Percentiles rank a stretch among this genome's conserved stretches.
phyloP scores from a whole-genome alignment of 2,113 vertebrate species.

The Lipotes vexillifer region DNA sequence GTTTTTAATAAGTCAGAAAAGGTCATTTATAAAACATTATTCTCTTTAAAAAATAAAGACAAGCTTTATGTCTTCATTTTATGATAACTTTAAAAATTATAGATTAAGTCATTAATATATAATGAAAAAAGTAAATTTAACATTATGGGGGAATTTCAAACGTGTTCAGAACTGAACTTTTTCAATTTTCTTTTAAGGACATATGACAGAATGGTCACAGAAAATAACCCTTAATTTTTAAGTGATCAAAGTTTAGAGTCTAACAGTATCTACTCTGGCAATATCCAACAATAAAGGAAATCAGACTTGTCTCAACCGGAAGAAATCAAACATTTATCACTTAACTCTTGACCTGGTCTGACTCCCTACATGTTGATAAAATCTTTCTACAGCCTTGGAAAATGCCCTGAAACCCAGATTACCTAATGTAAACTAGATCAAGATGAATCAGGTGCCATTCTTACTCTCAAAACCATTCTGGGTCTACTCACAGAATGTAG shows the following conservation, averaged over 20 bases:
- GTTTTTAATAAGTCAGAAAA: constrained; percentile 61
- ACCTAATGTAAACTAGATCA: constrained; percentile 5
- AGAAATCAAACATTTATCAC: constrained; percentile 45
- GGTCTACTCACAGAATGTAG: neutral
- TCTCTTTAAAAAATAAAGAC: constrained; percentile 15
- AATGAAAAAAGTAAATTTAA: constrained; percentile 51
- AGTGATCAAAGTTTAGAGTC: constrained; percentile 39
- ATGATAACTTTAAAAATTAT: constrained; percentile 20
- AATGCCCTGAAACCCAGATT: constrained; percentile 31
- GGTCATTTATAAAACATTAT: neutral
- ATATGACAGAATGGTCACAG: constrained; percentile 30
- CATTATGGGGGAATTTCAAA: constrained; percentile 20
- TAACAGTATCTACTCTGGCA: constrained; percentile 19
- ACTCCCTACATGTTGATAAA: constrained; percentile 14
- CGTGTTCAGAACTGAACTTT: constrained; percentile 29
- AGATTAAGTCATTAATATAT: neutral
- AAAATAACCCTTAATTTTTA: constrained; percentile 50
- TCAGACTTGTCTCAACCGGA: neutral
- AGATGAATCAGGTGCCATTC: constrained; percentile 16
- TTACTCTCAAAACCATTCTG: neutral
- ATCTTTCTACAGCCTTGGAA: constrained; percentile 27
- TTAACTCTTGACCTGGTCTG: constrained; percentile 34
- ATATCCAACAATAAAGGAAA: constrained; percentile 54
- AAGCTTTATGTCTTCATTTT: constrained; percentile 31
- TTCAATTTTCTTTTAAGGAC: constrained; percentile 35